These are phyloP conservation scores for Spodoptera exigua DNA, from an alignment of 2,888 invertebrate species.

Conservation along the genomic window DNA sequence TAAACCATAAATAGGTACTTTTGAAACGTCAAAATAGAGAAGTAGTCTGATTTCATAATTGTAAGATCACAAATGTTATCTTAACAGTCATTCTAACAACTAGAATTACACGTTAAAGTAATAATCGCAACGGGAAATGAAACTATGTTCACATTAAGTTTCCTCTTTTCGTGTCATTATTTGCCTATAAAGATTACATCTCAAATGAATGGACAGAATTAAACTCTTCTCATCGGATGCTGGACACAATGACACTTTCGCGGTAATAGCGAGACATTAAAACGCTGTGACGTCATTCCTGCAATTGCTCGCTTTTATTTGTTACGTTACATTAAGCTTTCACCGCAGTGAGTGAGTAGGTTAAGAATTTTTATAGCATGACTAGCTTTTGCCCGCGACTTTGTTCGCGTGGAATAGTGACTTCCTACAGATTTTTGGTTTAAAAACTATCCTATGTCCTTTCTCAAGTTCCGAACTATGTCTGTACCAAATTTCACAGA, in stretches of 20 bases:
- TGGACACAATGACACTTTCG: slow-evolving; percentile 45
- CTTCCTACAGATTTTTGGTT: no score
- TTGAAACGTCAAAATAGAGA: no score
- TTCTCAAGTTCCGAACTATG: background rate
- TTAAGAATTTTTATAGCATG: no score
- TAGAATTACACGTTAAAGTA: background rate
- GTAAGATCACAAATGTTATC: no score
- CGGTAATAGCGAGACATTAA: slow-evolving; percentile 35
- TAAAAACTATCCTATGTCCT: no score
- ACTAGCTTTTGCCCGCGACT: no score
- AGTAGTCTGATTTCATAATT: no score
- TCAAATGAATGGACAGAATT: slow-evolving; percentile 28
- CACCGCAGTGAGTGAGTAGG: slow-evolving; percentile 5
- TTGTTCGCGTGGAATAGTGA: no score
- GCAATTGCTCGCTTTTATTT: slow-evolving; percentile 27
- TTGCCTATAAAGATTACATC: slow-evolving; percentile 40
- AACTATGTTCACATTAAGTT: slow-evolving; percentile 3
- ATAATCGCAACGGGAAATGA: background rate
- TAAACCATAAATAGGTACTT: no score
- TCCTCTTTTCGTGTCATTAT: slow-evolving; percentile 26
- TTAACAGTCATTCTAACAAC: background rate
- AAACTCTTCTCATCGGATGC: slow-evolving; percentile 33
- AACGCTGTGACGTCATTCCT: slow-evolving; percentile 46
- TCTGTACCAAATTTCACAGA: no score
- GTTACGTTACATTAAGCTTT: slow-evolving; percentile 24